Evolutionary conservation across 2,888 invertebrate species (phyloP), one percentile per base, ranked within the genome.

Genomic region (Drosophila kuntzei): DNA sequence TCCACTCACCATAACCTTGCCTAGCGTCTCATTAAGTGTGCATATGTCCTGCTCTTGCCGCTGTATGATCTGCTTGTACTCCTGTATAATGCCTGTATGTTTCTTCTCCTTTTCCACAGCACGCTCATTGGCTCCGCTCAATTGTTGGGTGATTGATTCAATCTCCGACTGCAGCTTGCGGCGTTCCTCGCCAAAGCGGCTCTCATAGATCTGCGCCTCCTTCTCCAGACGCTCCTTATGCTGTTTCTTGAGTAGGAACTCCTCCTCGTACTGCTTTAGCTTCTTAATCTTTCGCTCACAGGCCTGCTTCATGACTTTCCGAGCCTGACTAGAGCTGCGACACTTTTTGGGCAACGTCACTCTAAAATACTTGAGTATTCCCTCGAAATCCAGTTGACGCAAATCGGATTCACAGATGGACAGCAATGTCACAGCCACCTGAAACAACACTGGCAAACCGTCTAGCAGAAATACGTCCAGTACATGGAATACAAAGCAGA

Each of bases 301-400:
- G 4, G 99, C 98, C 75, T 96, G 93, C 91, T 97, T 97, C 93
- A 99, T 96, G 8, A 99, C 94, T 77, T 97, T 96, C 46, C 96
- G 95, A 0, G 99, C 97, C 12, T 96, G 95, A 87, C 97, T 97
- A 90, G 98, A 97, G 12, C 96, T 96, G 54, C 99, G 95, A 91
- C 98, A 99, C 90, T 97, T 97, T 93, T 99, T 98, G 39, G 99
- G 99, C 80, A 99, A 93, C 12, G 97, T 97, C 2, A 99, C 99
- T 68, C 99, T 95, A 92, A 99, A 99, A 93, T 99, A 99, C 92
- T 99, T 99, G 78, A 99, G 94, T 64, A 98, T 96, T 16, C 98
- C 98, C 93, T 99, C 99, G 90, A 99, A 99, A 93, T 99, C 99
- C 75, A 98, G 94, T 73, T 96, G 95, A 59, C 99, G 93, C 32